phyloP scores from a whole-genome alignment of 1,140 invertebrate genomes.

The Heterodera carotae region DNA sequence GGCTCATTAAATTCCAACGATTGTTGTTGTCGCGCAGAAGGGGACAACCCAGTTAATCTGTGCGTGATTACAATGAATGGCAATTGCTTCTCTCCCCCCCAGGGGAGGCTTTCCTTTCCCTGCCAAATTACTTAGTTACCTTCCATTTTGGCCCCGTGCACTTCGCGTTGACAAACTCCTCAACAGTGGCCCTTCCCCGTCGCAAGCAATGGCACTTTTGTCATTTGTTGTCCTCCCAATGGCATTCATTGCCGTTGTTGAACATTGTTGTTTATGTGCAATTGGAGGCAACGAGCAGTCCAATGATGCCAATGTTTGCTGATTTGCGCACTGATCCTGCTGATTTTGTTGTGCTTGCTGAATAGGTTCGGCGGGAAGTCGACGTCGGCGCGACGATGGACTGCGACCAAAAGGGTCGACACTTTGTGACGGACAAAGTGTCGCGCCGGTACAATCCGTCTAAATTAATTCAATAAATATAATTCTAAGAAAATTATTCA shows the following conservation, averaged over 20 bases:
- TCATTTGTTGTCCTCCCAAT: not conserved
- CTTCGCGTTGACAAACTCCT: conserved; percentile 21
- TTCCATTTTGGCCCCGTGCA: conserved; percentile 2
- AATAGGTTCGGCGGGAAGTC: conserved; percentile 6
- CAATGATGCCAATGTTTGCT: not conserved
- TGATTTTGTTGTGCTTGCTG: not conserved
- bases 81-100: too few species aligned
- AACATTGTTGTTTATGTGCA: not conserved
- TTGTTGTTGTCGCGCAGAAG: not conserved
- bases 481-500: not conserved
- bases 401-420: not conserved
- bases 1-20: not conserved
- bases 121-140: not conserved
- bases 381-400: not conserved
- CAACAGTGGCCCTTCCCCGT: not conserved
- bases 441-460: not conserved
- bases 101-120: not conserved
- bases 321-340: not conserved
- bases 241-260: not conserved
- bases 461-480: not conserved
- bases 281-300: not conserved
- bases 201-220: not conserved
- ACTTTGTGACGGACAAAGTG: not conserved
- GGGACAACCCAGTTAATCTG: not conserved
- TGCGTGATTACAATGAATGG: too few species aligned